These are phyloP conservation scores for Spatula clypeata DNA, from an alignment of 2,797 vertebrate species.

Conservation along the genomic window DNA sequence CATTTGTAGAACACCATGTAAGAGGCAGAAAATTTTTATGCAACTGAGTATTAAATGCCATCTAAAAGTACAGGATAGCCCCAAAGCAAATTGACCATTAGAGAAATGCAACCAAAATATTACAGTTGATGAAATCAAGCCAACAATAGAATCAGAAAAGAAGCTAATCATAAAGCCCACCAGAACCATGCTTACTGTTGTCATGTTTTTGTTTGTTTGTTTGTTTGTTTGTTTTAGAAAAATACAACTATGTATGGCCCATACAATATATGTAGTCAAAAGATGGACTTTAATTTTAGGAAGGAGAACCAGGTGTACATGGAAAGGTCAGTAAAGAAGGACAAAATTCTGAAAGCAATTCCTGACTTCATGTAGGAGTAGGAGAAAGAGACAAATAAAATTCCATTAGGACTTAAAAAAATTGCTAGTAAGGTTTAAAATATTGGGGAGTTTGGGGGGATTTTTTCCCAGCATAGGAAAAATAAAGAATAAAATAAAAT, in stretches of 20 bases:
- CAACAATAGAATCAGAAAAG: neutral
- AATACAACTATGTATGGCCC: neutral
- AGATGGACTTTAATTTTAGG: neutral
- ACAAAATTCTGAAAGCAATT: neutral
- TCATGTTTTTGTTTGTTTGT: neutral
- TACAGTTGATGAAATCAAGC: constrained; percentile 11
- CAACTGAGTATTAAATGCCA: constrained; percentile 31
- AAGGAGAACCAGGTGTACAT: neutral
- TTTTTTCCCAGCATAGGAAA: neutral
- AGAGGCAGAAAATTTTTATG: constrained; percentile 5
- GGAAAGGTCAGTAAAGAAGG: neutral
- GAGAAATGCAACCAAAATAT: constrained; percentile 4
- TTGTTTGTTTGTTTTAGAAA: neutral
- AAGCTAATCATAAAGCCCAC: neutral
- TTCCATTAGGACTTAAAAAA: neutral
- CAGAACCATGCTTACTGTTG: neutral
- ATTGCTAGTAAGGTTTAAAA: neutral
- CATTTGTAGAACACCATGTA: constrained; percentile 19
- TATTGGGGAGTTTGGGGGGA: neutral
- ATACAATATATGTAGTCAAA: neutral
- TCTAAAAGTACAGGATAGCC: constrained; percentile 51
- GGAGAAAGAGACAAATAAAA: neutral
- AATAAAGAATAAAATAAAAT: neutral
- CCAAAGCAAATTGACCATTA: constrained; percentile 28
- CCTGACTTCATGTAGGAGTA: neutral